Evolutionary conservation across 37 sponge, comb jelly and placozoan genomes (phyloP).

Genomic region (Geodia barretti): DNA sequence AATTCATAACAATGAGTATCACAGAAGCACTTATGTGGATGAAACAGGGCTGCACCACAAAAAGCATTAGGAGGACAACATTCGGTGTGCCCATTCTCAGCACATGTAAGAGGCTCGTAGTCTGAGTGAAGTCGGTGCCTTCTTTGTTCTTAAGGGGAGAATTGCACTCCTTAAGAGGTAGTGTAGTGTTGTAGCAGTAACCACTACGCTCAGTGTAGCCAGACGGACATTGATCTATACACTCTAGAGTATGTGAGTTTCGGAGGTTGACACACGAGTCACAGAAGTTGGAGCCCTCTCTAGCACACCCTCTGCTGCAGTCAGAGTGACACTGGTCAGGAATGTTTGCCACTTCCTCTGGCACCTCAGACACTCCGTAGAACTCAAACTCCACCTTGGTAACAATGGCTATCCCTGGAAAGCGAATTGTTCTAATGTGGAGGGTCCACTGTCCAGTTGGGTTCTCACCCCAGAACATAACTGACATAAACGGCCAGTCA

Average conservation of each 20-base stretch:
- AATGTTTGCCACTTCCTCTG: constrained; percentile 18
- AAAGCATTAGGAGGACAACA: too few species aligned
- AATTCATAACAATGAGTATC: too few species aligned
- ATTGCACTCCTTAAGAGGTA: too few species aligned
- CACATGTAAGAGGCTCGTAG: too few species aligned
- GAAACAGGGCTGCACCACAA: too few species aligned
- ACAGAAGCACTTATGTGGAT: too few species aligned
- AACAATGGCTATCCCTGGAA: constrained; percentile 11
- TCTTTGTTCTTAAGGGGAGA: too few species aligned
- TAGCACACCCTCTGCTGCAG: constrained; percentile 49
- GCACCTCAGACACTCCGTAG: constrained; percentile 28
- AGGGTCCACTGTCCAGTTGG: constrained; percentile 68
- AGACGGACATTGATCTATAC: constrained; percentile 53
- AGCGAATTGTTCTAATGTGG: not conserved
- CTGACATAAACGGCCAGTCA: constrained; percentile 77
- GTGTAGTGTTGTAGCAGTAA: too few species aligned
- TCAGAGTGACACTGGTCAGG: constrained; percentile 35
- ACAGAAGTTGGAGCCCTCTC: constrained; percentile 25
- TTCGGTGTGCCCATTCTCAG: too few species aligned
- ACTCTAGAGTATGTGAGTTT: constrained; percentile 44
- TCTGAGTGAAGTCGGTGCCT: too few species aligned
- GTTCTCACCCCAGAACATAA: constrained; percentile 74
- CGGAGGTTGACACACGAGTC: constrained; percentile 53
- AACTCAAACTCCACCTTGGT: constrained; percentile 10
- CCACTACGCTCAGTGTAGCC: too few species aligned